Evolutionary conservation across 1,140 invertebrate species (phyloP).

Genomic region (Cotesia typhae): DNA sequence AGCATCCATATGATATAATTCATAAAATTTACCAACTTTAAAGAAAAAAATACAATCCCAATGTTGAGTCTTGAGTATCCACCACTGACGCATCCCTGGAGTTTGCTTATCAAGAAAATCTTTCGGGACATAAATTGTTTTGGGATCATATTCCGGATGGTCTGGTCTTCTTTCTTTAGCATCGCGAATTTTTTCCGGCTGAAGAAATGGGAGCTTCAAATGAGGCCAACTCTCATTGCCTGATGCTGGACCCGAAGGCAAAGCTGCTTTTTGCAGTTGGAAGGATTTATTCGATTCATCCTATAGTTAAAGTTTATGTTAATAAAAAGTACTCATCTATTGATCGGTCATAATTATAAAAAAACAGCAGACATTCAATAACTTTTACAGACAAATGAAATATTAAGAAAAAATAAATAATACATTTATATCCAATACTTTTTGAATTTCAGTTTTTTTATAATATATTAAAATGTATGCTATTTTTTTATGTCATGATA

Average conservation of each 20-base stretch:
- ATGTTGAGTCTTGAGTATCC: slow-evolving; percentile 90
- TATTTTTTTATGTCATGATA: too few relatives aligned
- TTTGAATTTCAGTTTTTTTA: too few relatives aligned
- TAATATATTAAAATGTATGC: too few relatives aligned
- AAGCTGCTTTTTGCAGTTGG: slow-evolving; percentile 37
- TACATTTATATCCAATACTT: too few relatives aligned
- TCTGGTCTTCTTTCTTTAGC: slow-evolving; percentile 70
- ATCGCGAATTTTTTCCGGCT: slow-evolving; percentile 85
- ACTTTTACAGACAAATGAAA: too few relatives aligned
- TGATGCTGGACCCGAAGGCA: slow-evolving; percentile 36
- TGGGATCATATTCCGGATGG: slow-evolving; percentile 88
- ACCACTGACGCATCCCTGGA: slow-evolving; percentile 95
- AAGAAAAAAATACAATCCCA: slow-evolving; percentile 96
- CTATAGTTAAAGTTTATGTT: slow-evolving; percentile 28
- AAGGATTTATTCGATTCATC: slow-evolving; percentile 39
- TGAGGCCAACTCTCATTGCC: slow-evolving; percentile 73
- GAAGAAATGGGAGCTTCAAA: slow-evolving; percentile 81
- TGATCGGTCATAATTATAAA: not conserved
- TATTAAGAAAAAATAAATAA: too few relatives aligned
- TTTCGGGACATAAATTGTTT: slow-evolving; percentile 85
- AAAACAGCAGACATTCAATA: too few relatives aligned
- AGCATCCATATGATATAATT: slow-evolving; percentile 99
- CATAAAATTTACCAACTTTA: slow-evolving; percentile 99
- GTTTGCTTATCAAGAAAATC: slow-evolving; percentile 82
- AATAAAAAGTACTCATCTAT: not conserved